phyloP scores from a whole-genome alignment of 2,113 vertebrate genomes.

The Phylloscopus whistleri region DNA sequence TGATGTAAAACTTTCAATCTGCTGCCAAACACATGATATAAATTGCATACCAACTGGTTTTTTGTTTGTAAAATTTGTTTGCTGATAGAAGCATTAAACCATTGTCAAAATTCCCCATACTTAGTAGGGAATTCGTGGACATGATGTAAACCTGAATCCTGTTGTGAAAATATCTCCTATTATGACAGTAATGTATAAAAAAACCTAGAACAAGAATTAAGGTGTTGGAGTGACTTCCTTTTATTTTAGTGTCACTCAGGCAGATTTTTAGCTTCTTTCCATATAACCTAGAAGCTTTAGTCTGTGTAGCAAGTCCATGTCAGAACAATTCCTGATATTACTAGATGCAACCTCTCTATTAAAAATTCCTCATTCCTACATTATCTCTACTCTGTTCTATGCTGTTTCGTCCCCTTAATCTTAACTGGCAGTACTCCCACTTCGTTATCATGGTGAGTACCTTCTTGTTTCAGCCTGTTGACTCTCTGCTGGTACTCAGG shows the following conservation, averaged over 20 bases:
- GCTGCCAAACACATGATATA: not conserved
- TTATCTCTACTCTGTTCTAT: constrained; percentile 20
- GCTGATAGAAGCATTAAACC: not conserved
- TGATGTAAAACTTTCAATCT: not conserved
- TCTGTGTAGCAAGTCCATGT: not conserved
- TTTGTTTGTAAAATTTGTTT: not conserved
- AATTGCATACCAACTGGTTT: not conserved
- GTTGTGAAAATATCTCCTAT: not conserved
- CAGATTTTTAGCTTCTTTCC: not conserved
- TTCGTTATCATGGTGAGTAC: not conserved
- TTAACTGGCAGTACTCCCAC: constrained; percentile 32
- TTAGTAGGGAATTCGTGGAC: not conserved
- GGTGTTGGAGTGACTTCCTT: not conserved
- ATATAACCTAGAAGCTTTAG: not conserved
- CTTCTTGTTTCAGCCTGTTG: not conserved
- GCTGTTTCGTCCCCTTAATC: not conserved
- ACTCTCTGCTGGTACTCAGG: not conserved
- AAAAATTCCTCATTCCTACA: constrained; percentile 30
- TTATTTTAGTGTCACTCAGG: not conserved
- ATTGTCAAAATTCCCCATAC: not conserved
- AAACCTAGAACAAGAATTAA: not conserved
- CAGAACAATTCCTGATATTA: not conserved
- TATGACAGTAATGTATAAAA: not conserved
- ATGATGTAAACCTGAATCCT: not conserved
- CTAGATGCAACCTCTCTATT: not conserved